Evolutionary conservation across 2,113 vertebrate species (phyloP).

Genomic region (Elachura formosa): DNA sequence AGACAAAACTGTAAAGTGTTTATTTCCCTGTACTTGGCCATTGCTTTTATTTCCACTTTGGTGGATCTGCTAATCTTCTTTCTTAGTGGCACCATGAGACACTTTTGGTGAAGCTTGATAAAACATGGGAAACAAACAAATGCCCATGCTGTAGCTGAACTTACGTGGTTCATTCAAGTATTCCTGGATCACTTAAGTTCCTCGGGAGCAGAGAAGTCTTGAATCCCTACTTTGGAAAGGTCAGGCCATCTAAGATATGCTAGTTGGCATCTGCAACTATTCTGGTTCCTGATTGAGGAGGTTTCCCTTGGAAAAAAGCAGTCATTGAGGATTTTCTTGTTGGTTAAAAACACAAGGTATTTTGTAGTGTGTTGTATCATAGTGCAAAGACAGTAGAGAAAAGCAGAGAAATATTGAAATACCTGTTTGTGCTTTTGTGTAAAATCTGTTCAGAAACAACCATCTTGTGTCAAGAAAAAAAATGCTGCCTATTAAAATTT

Average conservation of each 20-base stretch:
- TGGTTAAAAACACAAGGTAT: not conserved
- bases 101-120: not conserved
- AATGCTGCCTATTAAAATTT: conserved; percentile 42
- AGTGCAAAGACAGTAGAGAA: not conserved
- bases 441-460: not conserved
- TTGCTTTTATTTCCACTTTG: not conserved
- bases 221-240: not conserved
- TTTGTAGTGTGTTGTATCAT: not conserved
- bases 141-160: not conserved
- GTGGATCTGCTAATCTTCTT: not conserved
- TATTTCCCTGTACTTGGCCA: not conserved
- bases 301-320: not conserved
- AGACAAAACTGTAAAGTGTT: not conserved
- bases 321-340: not conserved
- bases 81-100: not conserved
- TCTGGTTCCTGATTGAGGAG: not conserved
- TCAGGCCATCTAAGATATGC: not conserved
- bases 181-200: not conserved
- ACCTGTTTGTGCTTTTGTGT: not conserved
- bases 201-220: not conserved
- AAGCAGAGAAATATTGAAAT: not conserved
- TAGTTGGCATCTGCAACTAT: not conserved
- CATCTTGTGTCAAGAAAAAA: not conserved
- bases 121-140: not conserved
- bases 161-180: not conserved